Base-by-base conservation (phyloP, 2,888 invertebrate species). In the Dryococelus australis region DNA sequence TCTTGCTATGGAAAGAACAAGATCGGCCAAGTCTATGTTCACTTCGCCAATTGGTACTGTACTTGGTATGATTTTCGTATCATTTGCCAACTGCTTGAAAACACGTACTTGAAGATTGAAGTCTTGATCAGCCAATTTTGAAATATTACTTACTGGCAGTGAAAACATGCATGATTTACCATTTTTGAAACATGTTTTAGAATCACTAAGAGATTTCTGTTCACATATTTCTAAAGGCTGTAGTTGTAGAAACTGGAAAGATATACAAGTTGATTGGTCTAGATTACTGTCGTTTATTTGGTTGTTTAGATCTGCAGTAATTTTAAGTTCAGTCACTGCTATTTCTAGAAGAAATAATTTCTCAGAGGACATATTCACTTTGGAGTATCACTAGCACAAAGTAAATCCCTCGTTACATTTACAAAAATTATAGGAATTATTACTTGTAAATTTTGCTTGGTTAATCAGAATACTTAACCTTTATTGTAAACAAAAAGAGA, bases 141-240 rank as follows among this genome's bases (percentile, higher is more conserved):
- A 8, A 35, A 86, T 27, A 4, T 28, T 26, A 20, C n/a, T 35
- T 51, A 35, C 28, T 26, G 87, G 85, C 35, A 87, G 43, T 9
- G 88, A 47, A 78, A 88, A 88, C 47, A 88, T 51, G 65, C 87
- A 88, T 10, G 88, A 88, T 53, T 88, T 88, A 26, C 88, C 88
- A 43, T 86, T 87, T 43, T 87, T 87, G 43, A 88, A 87, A 27
- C 80, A 51, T 13, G 87, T 28, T 28, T 78, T 87, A 9, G 85
- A 84, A 26, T 88, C 87, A 65, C 26, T 13, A 6, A 86, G 84
- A 78, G 78, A 85, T 10, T 88, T 87, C 20, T 86, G 83, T 79
- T 88, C 87, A 43, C 81, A 84, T n/a, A 88, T 87, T 84, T 87
- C 88, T 26, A 88, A 84, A 47, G 85, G 53, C n/a, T 87, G 88